phyloP scores from a whole-genome alignment of 2,113 vertebrate species.

The Papio anubis region DNA sequence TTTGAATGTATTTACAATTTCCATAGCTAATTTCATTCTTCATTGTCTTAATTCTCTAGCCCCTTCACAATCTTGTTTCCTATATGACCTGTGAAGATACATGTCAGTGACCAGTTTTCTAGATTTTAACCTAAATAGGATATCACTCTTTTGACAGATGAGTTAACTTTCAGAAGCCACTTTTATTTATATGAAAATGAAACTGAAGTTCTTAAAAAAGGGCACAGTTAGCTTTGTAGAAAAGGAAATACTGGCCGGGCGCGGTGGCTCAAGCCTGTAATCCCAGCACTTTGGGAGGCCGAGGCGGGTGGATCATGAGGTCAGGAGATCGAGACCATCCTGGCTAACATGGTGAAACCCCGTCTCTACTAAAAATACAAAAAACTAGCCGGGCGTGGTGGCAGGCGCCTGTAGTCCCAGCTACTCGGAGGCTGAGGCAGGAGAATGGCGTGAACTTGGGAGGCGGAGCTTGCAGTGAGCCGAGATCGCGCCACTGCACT shows the following conservation, averaged over 20 bases:
- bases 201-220: conserved; percentile 25
- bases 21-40: neutral
- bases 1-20: neutral
- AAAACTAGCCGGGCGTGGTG: too few relatives aligned
- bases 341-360: too few relatives aligned
- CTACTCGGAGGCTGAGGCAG: too few relatives aligned
- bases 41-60: neutral
- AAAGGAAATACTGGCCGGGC: neutral
- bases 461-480: too few relatives aligned
- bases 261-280: too few relatives aligned
- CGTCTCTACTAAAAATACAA: too few relatives aligned
- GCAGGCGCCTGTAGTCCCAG: too few relatives aligned
- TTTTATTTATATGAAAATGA: neutral
- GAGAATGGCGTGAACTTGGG: too few relatives aligned
- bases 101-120: conserved; percentile 8
- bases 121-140: neutral
- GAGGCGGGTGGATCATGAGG: too few relatives aligned
- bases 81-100: neutral
- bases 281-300: too few relatives aligned
- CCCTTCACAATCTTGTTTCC: neutral
- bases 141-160: neutral
- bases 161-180: neutral
- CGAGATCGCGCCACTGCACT: too few relatives aligned
- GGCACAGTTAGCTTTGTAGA: neutral
- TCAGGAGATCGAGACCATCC: too few relatives aligned